A percentile compares a stretch with the other conserved stretches of the same genome.
Evolutionary conservation across 2,888 invertebrate genomes (phyloP).

Genomic region (Melanargia galathea): DNA sequence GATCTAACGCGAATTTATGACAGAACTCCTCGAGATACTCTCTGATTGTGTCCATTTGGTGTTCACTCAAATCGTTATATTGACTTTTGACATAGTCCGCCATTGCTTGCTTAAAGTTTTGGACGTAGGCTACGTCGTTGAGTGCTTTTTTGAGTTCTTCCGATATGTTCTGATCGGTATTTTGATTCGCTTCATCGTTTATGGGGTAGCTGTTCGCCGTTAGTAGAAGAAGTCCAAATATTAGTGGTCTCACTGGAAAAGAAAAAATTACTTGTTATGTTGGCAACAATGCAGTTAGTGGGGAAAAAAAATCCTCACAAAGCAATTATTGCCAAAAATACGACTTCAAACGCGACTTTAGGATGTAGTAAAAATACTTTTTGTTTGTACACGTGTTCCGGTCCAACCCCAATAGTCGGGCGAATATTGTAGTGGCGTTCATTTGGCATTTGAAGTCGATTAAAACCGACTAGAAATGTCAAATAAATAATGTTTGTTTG

Average conservation of each 20-base stretch:
- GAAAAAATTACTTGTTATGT: background rate
- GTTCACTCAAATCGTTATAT: constrained; percentile 42
- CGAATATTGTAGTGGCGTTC: no score
- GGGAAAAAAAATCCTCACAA: background rate
- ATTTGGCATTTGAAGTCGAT: no score
- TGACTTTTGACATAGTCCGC: constrained; percentile 43
- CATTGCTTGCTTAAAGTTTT: constrained; percentile 46
- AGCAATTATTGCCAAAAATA: no score
- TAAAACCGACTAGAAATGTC: no score
- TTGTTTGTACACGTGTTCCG: no score
- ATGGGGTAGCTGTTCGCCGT: constrained; percentile 24
- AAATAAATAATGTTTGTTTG: no score
- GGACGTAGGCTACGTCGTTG: constrained; percentile 40
- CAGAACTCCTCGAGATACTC: constrained; percentile 47
- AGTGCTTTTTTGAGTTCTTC: constrained; percentile 30
- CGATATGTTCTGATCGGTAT: background rate
- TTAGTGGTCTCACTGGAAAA: constrained; percentile 32
- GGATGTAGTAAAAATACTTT: no score
- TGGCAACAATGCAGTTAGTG: no score
- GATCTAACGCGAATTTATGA: constrained; percentile 46
- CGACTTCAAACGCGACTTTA: no score
- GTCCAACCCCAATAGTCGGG: no score
- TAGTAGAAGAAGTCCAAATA: constrained; percentile 26
- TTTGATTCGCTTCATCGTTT: constrained; percentile 29
- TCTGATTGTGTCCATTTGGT: constrained; percentile 42